These are phyloP conservation scores for Myxocyprinus asiaticus DNA, from an alignment of 2,113 vertebrate genomes.

Conservation along the genomic window DNA sequence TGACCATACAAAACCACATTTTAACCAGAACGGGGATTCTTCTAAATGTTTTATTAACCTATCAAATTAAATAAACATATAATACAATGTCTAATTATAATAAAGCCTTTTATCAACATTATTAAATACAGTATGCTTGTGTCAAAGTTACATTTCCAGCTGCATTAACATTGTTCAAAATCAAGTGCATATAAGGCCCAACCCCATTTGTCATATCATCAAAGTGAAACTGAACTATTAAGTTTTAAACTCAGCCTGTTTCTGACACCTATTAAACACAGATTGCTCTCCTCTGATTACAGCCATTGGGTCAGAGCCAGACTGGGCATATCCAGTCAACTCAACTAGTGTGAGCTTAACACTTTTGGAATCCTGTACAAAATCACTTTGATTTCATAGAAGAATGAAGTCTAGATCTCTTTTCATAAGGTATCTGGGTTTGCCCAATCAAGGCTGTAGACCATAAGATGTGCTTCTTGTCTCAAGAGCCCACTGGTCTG, in stretches of 20 bases:
- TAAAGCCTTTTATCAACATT: constrained; percentile 78
- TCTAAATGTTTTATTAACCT: constrained; percentile 78
- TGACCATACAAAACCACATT: no score
- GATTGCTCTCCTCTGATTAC: constrained; percentile 10
- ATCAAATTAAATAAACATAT: constrained; percentile 82
- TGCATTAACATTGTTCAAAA: constrained; percentile 56
- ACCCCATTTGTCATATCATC: constrained; percentile 42
- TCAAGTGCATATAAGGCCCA: constrained; percentile 54
- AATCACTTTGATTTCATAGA: constrained; percentile 15
- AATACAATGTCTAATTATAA: constrained; percentile 77
- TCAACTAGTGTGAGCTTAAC: no score
- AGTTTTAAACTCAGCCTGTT: constrained; percentile 37
- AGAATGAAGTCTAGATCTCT: background rate
- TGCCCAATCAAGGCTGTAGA: no score
- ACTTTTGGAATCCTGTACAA: constrained; percentile 3
- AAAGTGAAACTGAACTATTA: constrained; percentile 50
- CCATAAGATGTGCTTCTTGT: constrained; percentile 17
- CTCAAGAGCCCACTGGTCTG: background rate
- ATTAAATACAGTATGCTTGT: constrained; percentile 78
- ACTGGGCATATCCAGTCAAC: constrained; percentile 3
- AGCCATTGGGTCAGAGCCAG: background rate
- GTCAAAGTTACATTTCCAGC: constrained; percentile 50
- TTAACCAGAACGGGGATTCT: constrained; percentile 46
- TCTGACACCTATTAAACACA: constrained; percentile 33
- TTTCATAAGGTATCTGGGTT: background rate